These are phyloP conservation scores for Microctonus brassicae DNA, from an alignment of 2,888 invertebrate species.

Conservation along the genomic window DNA sequence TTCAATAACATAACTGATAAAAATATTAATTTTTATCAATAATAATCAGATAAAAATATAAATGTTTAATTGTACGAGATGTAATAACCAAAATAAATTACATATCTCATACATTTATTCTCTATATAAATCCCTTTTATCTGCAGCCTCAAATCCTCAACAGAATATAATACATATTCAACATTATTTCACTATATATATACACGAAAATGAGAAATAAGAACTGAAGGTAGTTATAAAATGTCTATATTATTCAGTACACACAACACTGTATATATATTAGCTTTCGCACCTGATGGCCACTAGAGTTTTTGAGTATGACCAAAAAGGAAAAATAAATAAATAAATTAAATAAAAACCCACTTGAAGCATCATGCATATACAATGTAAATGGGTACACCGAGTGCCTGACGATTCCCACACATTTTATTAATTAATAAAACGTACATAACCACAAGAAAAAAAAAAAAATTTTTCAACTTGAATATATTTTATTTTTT, in stretches of 20 bases:
- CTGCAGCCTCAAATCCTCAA: neutral
- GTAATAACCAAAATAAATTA: neutral
- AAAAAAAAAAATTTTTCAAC: no score
- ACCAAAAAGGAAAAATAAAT: neutral
- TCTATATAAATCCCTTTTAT: neutral
- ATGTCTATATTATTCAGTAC: conserved; percentile 11
- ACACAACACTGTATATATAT: neutral
- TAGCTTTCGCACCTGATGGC: conserved; percentile 4
- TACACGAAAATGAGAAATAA: neutral
- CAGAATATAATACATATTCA: conserved; percentile 23
- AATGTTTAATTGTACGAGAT: no score
- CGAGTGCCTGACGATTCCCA: neutral
- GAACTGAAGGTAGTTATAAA: conserved; percentile 12
- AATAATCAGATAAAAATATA: no score
- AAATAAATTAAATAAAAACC: neutral
- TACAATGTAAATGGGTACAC: neutral
- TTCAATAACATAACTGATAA: no score
- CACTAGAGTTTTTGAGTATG: conserved; percentile 7
- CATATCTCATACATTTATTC: neutral
- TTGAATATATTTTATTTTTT: no score
- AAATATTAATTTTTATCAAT: no score
- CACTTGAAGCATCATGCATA: neutral
- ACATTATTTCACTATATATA: neutral
- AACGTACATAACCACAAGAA: no score
- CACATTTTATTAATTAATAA: neutral